phyloP scores from a whole-genome alignment of 2,113 vertebrate species.

The Actenoides hombroni region DNA sequence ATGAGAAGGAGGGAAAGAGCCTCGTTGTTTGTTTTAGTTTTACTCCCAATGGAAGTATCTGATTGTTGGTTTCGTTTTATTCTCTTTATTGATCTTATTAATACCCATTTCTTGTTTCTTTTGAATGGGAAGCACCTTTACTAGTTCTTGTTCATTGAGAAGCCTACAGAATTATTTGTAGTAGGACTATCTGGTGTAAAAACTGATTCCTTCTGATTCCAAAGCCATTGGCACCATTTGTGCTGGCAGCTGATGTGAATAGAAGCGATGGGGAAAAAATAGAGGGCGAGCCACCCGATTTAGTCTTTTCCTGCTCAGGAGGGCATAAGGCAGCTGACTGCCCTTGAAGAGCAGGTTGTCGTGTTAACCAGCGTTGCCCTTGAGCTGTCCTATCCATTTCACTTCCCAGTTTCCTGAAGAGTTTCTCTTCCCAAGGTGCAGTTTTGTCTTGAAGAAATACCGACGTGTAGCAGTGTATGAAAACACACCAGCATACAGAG shows the following conservation, averaged over 20 bases:
- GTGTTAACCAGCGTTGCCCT: background rate
- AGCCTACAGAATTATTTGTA: fast-evolving
- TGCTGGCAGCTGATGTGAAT: background rate
- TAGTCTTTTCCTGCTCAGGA: background rate
- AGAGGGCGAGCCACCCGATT: background rate
- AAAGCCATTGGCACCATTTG: background rate
- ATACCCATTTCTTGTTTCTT: background rate
- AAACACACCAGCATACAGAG: constrained; percentile 15
- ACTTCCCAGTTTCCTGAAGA: background rate
- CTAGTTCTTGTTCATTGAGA: background rate
- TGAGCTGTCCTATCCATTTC: constrained; percentile 31
- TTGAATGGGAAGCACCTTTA: background rate
- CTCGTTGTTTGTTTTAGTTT: background rate
- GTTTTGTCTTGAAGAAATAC: constrained; percentile 45
- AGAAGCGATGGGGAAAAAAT: background rate
- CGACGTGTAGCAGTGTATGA: background rate
- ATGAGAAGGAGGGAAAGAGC: background rate
- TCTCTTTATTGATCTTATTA: background rate
- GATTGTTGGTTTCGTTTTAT: background rate
- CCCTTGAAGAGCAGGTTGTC: background rate
- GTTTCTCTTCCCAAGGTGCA: constrained; percentile 40
- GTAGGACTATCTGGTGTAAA: fast-evolving
- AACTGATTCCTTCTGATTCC: background rate
- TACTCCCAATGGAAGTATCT: background rate
- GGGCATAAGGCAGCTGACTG: background rate